Base-by-base conservation (phyloP, 2,113 vertebrate genomes). In the Connochaetes taurinus region DNA sequence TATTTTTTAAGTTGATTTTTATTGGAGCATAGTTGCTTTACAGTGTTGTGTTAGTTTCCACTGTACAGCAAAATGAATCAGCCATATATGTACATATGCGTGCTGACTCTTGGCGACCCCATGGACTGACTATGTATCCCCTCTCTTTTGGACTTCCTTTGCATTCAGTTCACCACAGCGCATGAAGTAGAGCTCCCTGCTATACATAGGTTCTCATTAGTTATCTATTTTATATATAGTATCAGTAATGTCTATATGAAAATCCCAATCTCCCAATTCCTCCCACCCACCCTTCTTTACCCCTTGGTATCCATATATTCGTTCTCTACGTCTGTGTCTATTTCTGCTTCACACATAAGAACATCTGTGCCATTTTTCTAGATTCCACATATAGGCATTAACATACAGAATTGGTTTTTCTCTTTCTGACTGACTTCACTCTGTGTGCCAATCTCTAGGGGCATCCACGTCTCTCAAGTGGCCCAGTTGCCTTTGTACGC, bases 61-160 rank as follows among this genome's bases (percentile, higher is more conserved):
- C 31, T 21, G n/a, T 71, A 36, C 9, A 11, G 17, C 64, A 71
- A 36, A 71, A 10, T 36, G 9, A 71, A 71, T 71, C 64, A 36
- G 64, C 64, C 17, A 0, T 36, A 0, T 23, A 36, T 12, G 10
- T 11, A 71, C 64, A 71, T 21, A 23, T 5, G n/a, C 0, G 9
- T 36, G 64, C 64, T 71, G 64, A 36, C 64, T 36, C 64, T 27
- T 0, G 23, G 64, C 0, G 0, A 6, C 5, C n/a, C 9, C 0
- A 1, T 12, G 64, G 64, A 23, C n/a, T 71, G 64, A 23, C 64
- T 71, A n/a, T 67, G 0, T 71, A 12, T 71, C 19, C n/a, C 17
- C 64, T 36, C 62, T 71, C 64, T 21, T 71, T 36, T 71, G n/a
- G 64, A 36, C 19, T 23, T 71, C 19, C 62, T 36, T 36, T 0